A percentile compares a stretch with the other conserved stretches of the same genome.
These are phyloP conservation scores for Bostrychus sinensis DNA, from an alignment of 2,113 vertebrate genomes.

Conservation along the genomic window DNA sequence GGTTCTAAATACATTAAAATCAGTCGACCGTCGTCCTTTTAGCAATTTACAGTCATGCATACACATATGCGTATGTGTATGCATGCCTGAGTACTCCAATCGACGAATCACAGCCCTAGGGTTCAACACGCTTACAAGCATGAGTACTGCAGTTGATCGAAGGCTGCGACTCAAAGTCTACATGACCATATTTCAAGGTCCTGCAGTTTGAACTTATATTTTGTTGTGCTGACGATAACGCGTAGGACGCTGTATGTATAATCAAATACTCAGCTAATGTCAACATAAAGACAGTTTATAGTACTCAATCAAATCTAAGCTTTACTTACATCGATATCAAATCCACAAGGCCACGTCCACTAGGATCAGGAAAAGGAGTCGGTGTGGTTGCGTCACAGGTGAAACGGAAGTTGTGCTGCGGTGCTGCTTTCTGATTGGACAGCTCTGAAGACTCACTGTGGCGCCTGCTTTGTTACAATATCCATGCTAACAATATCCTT, in stretches of 20 bases:
- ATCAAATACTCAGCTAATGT: neutral
- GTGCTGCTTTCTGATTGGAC: constrained; percentile 59
- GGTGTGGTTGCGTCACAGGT: constrained; percentile 1
- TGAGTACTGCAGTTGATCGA: constrained; percentile 1
- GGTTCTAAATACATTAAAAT: neutral
- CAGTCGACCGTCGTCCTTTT: no score
- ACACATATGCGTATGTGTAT: neutral
- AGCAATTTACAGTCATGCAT: neutral
- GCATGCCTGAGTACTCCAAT: neutral
- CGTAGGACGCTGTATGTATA: neutral
- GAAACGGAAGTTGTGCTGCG: constrained; percentile 27
- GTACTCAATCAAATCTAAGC: neutral
- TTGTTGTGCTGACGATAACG: neutral
- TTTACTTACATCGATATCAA: constrained; percentile 56
- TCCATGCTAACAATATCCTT: constrained; percentile 61
- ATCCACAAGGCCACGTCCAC: constrained; percentile 49
- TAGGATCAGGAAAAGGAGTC: constrained; percentile 27
- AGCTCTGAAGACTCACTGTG: constrained; percentile 9
- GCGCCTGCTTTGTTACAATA: constrained; percentile 51
- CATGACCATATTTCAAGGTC: constrained; percentile 49
- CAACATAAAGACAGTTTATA: neutral
- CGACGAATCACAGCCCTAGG: neutral
- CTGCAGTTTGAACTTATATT: neutral
- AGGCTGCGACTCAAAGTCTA: constrained; percentile 1
- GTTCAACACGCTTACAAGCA: neutral